Conservation (phyloP, 2,888 invertebrate species). For the Nomada ruficornis region DNA sequence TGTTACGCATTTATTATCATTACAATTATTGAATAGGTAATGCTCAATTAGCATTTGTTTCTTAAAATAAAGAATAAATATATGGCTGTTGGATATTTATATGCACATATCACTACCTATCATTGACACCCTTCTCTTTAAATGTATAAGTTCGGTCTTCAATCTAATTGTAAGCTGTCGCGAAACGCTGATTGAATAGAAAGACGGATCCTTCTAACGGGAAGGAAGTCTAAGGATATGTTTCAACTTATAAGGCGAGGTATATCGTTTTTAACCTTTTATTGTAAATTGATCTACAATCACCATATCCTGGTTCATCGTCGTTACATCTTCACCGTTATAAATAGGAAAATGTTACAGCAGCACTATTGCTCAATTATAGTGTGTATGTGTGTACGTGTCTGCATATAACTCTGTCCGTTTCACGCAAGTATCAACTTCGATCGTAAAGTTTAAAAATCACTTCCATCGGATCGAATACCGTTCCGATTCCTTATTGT, state of each 20-base stretch:
- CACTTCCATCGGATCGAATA: conserved; percentile 14
- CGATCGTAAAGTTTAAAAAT: conserved; percentile 41
- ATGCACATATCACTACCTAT: conserved; percentile 72
- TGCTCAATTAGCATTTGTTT: conserved; percentile 85
- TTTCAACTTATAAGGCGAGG: conserved; percentile 56
- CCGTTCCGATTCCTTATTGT: conserved; percentile 27
- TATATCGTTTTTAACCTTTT: conserved; percentile 72
- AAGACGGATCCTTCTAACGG: conserved; percentile 43
- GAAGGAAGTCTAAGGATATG: conserved; percentile 59
- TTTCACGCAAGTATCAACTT: conserved; percentile 29
- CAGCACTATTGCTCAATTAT: conserved; percentile 60
- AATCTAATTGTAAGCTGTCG: background rate
- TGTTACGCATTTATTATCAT: conserved; percentile 84
- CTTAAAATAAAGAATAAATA: conserved; percentile 84
- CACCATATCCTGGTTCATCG: conserved; percentile 76
- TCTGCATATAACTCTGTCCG: conserved; percentile 35
- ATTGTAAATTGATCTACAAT: conserved; percentile 82
- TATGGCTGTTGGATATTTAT: conserved; percentile 84
- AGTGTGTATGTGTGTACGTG: conserved; percentile 48
- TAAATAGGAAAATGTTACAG: conserved; percentile 79
- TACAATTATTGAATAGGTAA: conserved; percentile 84
- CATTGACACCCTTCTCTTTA: conserved; percentile 25
- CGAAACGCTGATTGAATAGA: conserved; percentile 24
- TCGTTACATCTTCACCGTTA: conserved; percentile 75
- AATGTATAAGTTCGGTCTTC: background rate